Percentiles rank a stretch among this genome's conserved stretches.
Conservation (phyloP, 2,113 vertebrate species). For the Nothoprocta perdicaria region DNA sequence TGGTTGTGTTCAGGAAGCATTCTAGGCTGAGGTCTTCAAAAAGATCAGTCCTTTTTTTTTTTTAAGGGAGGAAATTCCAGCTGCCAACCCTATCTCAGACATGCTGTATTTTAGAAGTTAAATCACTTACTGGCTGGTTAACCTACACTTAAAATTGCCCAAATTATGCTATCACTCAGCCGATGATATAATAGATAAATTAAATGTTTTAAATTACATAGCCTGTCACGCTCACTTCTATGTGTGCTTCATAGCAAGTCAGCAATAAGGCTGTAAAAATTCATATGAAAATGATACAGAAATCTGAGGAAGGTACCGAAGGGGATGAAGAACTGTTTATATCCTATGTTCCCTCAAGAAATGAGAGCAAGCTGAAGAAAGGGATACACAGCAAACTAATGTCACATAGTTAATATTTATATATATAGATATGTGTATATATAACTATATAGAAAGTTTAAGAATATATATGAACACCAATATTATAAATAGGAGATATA, state of each 20-base stretch:
- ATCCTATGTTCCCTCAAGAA: background rate
- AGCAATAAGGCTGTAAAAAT: slow-evolving; percentile 7
- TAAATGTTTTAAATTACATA: slow-evolving; percentile 40
- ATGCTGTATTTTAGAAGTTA: background rate
- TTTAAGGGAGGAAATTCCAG: background rate
- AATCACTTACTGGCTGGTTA: slow-evolving; percentile 3
- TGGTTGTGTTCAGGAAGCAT: background rate
- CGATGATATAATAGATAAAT: slow-evolving; percentile 42
- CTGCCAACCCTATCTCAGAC: background rate
- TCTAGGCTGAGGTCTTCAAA: background rate
- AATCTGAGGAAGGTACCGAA: background rate
- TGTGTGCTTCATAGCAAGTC: background rate
- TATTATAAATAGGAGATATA: background rate
- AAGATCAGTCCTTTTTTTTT: background rate
- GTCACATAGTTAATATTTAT: background rate
- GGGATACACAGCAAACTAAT: background rate
- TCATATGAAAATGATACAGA: background rate
- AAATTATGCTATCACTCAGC: slow-evolving; percentile 44
- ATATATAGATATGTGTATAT: background rate
- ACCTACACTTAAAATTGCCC: background rate
- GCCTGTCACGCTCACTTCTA: background rate
- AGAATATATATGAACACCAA: background rate
- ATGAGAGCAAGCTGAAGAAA: background rate
- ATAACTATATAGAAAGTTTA: background rate
- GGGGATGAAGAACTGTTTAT: background rate